Percentiles rank a stretch among this genome's conserved stretches.
These are phyloP conservation scores for Callopanchax toddi DNA, from an alignment of 2,113 vertebrate genomes.

Conservation along the genomic window DNA sequence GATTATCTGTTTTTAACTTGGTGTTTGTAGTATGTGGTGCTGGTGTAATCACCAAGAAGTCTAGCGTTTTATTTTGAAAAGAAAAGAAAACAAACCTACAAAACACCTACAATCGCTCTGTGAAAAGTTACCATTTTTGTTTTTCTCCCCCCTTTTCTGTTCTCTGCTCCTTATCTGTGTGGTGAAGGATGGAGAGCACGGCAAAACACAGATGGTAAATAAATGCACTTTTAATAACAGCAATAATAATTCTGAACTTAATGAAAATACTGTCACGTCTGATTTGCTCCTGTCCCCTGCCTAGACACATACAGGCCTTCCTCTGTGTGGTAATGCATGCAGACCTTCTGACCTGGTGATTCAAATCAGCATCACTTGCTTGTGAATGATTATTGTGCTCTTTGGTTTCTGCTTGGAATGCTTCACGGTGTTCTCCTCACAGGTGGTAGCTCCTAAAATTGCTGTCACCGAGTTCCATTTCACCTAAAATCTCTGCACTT, in stretches of 20 bases:
- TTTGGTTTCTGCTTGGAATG: constrained; percentile 43
- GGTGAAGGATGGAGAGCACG: constrained; percentile 84
- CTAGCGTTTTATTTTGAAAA: constrained; percentile 42
- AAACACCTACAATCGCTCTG: constrained; percentile 31
- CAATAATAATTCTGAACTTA: constrained; percentile 28
- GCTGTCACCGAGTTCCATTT: constrained; percentile 6
- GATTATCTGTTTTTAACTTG: not conserved
- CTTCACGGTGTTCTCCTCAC: constrained; percentile 17
- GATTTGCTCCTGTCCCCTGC: constrained; percentile 52
- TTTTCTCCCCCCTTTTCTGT: constrained; percentile 68
- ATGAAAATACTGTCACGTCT: constrained; percentile 31
- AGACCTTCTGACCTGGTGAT: constrained; percentile 48
- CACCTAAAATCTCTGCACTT: not conserved
- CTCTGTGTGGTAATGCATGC: constrained; percentile 64
- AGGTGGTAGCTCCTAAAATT: constrained; percentile 18
- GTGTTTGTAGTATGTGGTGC: constrained; percentile 12
- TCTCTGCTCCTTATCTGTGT: constrained; percentile 75
- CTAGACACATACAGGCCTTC: constrained; percentile 27
- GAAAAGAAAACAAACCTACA: no score
- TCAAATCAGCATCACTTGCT: constrained; percentile 40
- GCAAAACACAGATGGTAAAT: constrained; percentile 85
- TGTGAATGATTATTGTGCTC: constrained; percentile 45
- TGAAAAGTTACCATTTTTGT: constrained; percentile 72
- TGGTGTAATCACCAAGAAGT: constrained; percentile 32
- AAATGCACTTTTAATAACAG: constrained; percentile 72